Base-by-base conservation (phyloP, 2,113 vertebrate genomes). In the Perca fluviatilis region DNA sequence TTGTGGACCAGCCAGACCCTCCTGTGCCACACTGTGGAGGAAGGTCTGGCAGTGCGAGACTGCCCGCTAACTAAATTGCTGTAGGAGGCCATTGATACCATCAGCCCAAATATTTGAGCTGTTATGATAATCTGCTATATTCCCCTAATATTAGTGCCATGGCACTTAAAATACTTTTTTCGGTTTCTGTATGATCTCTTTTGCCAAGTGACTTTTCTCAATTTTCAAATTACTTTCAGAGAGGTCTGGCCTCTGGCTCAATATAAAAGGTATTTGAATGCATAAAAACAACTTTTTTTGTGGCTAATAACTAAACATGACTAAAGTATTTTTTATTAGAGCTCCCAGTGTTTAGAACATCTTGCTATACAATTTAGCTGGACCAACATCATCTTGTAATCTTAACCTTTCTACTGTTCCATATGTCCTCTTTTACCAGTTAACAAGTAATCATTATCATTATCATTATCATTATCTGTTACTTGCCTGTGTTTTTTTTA, bases 61-160 rank as follows among this genome's bases (percentile, higher is more conserved):
- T 33, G 33, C 33, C 33, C 33, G 6, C 33, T 33, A 33, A 33
- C 33, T 33, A 69, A 69, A 9, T 19, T 36, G 12, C 40, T 8
- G 1, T 1, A 12, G 27, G 12, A 40, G 15, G 15, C 14, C n/a
- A 27, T 3, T 60, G 40, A 58, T 3, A 15, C 56, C 1, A 46
- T 58, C 15, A 53, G 6, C 0, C 6, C 46, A 62, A 74, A 43
- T 25, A 57, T 36, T 43, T 54, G 1, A 23, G 21, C 25, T 12
- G 21, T 8, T 65, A 67, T 67, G 16, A 50, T 53, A 8, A 23
- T 15, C 33, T 11, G 51, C 14, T 63, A 57, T 53, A 80, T 80
- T 80, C 25, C n/a, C n/a, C 19, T 40, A 21, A 66, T 57, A 58
- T 56, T 10, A n/a, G 15, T 40, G 40, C 30, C 18, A n/a, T n/a